Conservation (phyloP, 2,888 invertebrate genomes). For the Andrena fulva region DNA sequence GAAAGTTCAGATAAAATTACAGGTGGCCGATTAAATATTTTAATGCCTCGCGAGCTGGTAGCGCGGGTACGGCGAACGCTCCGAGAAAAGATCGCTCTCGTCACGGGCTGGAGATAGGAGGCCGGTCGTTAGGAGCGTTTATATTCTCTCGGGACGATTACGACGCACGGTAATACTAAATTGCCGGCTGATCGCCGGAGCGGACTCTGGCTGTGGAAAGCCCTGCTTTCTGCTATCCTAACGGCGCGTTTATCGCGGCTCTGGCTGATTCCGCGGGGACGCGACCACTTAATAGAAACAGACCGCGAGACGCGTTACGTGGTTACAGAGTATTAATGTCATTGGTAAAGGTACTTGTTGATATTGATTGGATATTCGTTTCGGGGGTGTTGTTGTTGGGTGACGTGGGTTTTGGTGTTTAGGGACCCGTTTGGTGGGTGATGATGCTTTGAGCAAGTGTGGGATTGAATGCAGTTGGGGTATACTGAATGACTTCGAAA, state of each 20-base stretch:
- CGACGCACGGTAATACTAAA: conserved; percentile 51
- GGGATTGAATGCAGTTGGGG: too few relatives aligned
- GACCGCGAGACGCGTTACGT: conserved; percentile 23
- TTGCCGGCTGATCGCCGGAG: conserved; percentile 51
- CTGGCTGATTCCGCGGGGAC: conserved; percentile 23
- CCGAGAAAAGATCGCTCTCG: conserved; percentile 53
- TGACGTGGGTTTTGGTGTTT: too few relatives aligned
- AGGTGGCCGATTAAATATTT: conserved; percentile 53
- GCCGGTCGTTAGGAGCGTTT: conserved; percentile 63
- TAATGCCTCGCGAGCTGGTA: conserved; percentile 23
- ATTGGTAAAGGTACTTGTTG: conserved; percentile 13
- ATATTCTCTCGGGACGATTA: conserved; percentile 58
- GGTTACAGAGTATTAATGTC: conserved; percentile 29
- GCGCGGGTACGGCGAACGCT: conserved; percentile 33
- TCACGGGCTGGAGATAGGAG: conserved; percentile 57
- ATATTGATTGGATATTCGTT: background rate
- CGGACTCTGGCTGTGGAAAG: conserved; percentile 12
- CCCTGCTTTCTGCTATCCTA: background rate
- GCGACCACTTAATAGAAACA: conserved; percentile 40
- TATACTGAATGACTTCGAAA: too few relatives aligned
- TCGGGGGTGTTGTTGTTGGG: too few relatives aligned
- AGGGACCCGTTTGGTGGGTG: too few relatives aligned
- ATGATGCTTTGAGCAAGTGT: too few relatives aligned
- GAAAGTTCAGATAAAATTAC: conserved; percentile 64
- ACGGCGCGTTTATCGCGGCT: conserved; percentile 17